Base-by-base conservation (phyloP, 2,113 vertebrate species). In the Carassius auratus region DNA sequence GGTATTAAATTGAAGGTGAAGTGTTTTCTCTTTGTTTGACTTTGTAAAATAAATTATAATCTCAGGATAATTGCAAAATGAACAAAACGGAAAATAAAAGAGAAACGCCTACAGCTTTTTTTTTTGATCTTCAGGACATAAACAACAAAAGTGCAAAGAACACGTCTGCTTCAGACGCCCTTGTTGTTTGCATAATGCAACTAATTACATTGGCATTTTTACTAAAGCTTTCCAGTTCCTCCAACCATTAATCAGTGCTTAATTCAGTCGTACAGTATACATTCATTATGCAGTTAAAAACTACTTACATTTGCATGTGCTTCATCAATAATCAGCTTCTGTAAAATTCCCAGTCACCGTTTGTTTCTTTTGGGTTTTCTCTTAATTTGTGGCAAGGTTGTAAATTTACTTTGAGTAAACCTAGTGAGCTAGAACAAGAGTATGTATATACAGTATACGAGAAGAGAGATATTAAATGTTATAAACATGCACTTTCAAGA, bases 181-280 rank as follows among this genome's bases (percentile, higher is more conserved):
- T 9, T 52, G 79, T 80, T 64, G 7, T 64, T 64, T 48, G 14
- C 21, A 88, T 89, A 91, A 91, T 92, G 92, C 92, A 92, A 81
- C 26, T 84, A 71, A 91, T 85, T 86, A 26, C 83, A 68, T 50
- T 50, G n/a, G 86, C 83, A 84, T 68, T 83, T 89, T 91, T 88
- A 50, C 48, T 13, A 50, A 50, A 13, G 48, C 2, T 3, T 88
- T 85, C 87, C 76, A 87, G 88, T 91, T 92, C 87, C 89, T 90
- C 73, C 36, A 79, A 85, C 81, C 74, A 59, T 80, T 93, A 90
- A 90, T 93, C 92, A 92, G 92, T 91, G 92, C 91, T 87, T 59
- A 92, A 93, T 93, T 92, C 91, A 87, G 91, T 89, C 17, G 90
- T 50, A 3, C 48, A 50, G 48, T 13, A 50, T 93, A 93, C 92